Conservation (phyloP, 2,113 vertebrate genomes). For the Notothenia rossii region DNA sequence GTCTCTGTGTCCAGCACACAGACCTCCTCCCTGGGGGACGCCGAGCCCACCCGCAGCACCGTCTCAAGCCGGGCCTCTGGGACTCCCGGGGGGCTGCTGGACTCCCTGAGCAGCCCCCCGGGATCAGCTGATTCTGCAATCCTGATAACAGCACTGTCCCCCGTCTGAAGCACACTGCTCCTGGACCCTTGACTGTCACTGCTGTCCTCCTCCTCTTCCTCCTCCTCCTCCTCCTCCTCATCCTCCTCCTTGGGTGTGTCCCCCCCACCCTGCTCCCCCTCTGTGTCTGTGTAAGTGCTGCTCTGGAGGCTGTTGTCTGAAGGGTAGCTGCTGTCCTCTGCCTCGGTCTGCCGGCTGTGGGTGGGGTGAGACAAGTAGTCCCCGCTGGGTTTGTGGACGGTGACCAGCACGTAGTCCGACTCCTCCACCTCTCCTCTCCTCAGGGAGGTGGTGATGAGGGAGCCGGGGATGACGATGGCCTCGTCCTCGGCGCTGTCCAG, state of each 20-base stretch:
- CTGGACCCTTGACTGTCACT: constrained; percentile 77
- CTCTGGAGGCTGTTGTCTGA: constrained; percentile 88
- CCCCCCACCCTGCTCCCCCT: constrained; percentile 66
- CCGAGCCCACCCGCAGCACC: constrained; percentile 83
- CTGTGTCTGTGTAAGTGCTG: constrained; percentile 84
- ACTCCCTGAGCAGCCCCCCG: constrained; percentile 77
- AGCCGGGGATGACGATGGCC: constrained; percentile 96
- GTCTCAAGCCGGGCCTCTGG: constrained; percentile 86
- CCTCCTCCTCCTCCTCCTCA: constrained; percentile 55
- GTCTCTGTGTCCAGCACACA: constrained; percentile 60
- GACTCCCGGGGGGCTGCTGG: constrained; percentile 71
- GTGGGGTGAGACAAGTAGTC: constrained; percentile 86
- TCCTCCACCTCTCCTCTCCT: constrained; percentile 97
- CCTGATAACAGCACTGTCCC: constrained; percentile 60
- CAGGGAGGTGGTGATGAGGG: constrained; percentile 96
- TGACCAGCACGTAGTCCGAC: constrained; percentile 96
- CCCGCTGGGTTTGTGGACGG: constrained; percentile 93
- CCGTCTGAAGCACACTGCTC: constrained; percentile 81
- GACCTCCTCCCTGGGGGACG: constrained; percentile 78
- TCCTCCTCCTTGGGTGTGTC: constrained; percentile 71
- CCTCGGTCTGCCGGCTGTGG: constrained; percentile 62
- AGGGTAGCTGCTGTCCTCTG: constrained; percentile 73
- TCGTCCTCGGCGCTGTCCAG: constrained; percentile 94
- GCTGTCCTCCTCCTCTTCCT: constrained; percentile 67
- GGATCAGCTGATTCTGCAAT: constrained; percentile 80